Conservation (phyloP, 2,113 vertebrate genomes). For the Oncorhynchus kisutch region DNA sequence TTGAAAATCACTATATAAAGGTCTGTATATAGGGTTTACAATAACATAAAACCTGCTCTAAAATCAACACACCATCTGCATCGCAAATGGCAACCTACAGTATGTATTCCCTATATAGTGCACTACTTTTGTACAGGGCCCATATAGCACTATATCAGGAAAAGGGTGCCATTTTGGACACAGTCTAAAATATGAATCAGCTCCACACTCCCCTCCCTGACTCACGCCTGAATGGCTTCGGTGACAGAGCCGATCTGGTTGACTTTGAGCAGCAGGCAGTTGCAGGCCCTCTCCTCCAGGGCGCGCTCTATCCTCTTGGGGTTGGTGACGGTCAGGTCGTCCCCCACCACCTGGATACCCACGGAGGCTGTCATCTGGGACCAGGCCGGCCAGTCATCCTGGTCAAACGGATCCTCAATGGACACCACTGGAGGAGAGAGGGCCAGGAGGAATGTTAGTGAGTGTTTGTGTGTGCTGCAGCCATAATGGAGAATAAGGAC, state of each 20-base stretch:
- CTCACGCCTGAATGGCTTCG: constrained; percentile 92
- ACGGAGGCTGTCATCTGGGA: constrained; percentile 86
- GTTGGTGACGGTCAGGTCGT: constrained; percentile 91
- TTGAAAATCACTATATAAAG: too few relatives aligned
- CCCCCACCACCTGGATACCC: constrained; percentile 90
- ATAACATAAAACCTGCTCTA: too few relatives aligned
- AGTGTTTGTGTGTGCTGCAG: neutral
- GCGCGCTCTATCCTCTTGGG: constrained; percentile 87
- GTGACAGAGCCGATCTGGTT: constrained; percentile 92
- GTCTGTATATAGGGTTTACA: too few relatives aligned
- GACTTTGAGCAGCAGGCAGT: constrained; percentile 91
- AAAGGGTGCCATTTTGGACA: too few relatives aligned
- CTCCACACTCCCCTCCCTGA: constrained; percentile 22
- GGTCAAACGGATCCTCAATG: constrained; percentile 93
- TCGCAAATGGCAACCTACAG: too few relatives aligned
- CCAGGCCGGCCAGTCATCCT: constrained; percentile 93
- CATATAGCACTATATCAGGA: too few relatives aligned
- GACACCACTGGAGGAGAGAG: constrained; percentile 81
- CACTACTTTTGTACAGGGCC: too few relatives aligned
- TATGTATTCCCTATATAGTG: too few relatives aligned
- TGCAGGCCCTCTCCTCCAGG: constrained; percentile 89
- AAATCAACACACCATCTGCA: too few relatives aligned
- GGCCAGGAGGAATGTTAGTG: neutral
- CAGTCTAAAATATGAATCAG: too few relatives aligned
- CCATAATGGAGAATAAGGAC: too few relatives aligned